Evolutionary conservation across 2,797 vertebrate species (phyloP), one percentile per base, ranked within the genome.

Genomic region (Pantherophis vulpinus): DNA sequence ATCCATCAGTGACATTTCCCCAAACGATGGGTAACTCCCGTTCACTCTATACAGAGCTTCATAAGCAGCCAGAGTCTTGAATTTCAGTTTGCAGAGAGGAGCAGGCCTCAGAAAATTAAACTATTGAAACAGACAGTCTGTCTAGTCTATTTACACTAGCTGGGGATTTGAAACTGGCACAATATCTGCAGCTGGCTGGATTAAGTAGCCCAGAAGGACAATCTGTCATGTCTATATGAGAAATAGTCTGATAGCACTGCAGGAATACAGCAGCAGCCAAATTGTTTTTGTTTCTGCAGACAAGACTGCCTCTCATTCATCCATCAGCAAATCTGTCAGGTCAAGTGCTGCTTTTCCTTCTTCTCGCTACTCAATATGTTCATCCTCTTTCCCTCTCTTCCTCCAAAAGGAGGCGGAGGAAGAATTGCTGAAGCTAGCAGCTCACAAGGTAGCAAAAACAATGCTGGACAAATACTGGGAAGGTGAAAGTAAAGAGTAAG

Each of bases 41-140:
- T 47, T 89, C 90, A 93, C 58, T 92, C 95, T 96, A 94, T 92
- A 2, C 8, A 58, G 90, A 13, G n/a, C 60, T 83, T 96, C 93
- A 95, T 89, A 83, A 91, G 87, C 96, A 95, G 61, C 2, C 1
- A 13, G 32, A 5, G 29, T 47, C 70, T 29, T 9, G 92, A 37
- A 66, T 94, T 90, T 66, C n/a, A 0, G 70, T 93, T 94, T 61
- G 60, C 8, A 1, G 29, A 95, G 92, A 93, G 13, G 8, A 25
- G 51, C 9, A 89, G 54, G 10, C 92, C 61, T 63, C 42, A 90
- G 4, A 29, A 2, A 83, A 83, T 25, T 47, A 79, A 79, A 79
- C 1, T 42, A 79, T 11, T 11, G 20, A 42, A 79, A 42, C 20
- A 42, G 74, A 23, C 74, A 23, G 9, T 79, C 8, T 79, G 18